Base-by-base conservation (phyloP, 2,888 invertebrate genomes). In the Drosophila ustulata region DNA sequence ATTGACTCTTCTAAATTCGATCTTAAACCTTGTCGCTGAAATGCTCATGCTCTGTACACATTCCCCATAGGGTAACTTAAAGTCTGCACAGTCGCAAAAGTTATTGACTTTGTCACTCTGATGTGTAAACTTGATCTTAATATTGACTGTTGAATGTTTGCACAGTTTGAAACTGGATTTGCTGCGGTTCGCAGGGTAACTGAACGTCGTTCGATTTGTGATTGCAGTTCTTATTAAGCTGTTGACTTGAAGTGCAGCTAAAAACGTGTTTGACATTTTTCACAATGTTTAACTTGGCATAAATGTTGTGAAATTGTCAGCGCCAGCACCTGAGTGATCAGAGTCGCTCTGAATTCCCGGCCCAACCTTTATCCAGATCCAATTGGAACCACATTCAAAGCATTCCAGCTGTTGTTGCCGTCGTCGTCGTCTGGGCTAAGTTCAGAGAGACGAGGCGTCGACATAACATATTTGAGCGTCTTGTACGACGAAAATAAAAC, bases 241-340 rank as follows among this genome's bases (percentile, higher is more conserved):
- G 79, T 84, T 84, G 82, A 58, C 58, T 79, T 66, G 37, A 55
- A 56, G 46, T 25, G 8, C 37, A 61, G 63, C 66, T 71, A 51
- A 71, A 84, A 82, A 82, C 82, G 82, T 82, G 87, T 82, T 82
- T 84, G 87, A 82, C 76, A 82, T 82, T 81, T 82, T 82, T 69
- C 66, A 52, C 55, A 61, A 50, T 77, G 70, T 73, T 83, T 74
- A 74, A 59, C 65, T 75, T 46, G 13, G 34, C 37, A 47, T 70
- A 76, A 82, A 79, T 75, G 63, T 79, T 82, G 75, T 58, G 64
- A 73, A 75, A 75, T 79, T 49, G 71, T 68, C 61, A 66, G 70
- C 72, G n/a, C 4, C 37, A 37, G 37, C 37, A 69, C 61, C 68
- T 66, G 69, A 75, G 34, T 13, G 69, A 62, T 78, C 70, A 45